Evolutionary conservation across 2,797 vertebrate genomes (phyloP).

Genomic region (Columba guinea): DNA sequence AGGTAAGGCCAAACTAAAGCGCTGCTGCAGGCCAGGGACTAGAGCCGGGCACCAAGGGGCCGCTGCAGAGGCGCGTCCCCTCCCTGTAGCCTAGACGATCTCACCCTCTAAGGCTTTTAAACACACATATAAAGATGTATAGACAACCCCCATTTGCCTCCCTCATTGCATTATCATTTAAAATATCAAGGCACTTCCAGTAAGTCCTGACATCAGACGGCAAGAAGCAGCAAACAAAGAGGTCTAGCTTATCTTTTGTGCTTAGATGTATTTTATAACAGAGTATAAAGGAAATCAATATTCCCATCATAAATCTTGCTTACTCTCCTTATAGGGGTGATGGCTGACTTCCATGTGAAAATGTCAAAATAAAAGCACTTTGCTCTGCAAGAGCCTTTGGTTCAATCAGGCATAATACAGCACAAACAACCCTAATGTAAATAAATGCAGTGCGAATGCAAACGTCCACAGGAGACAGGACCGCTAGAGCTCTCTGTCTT

Average conservation of each 20-base stretch:
- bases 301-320: slow-evolving; percentile 67
- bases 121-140: neutral
- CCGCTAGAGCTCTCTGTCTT: neutral
- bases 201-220: slow-evolving; percentile 39
- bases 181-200: slow-evolving; percentile 43
- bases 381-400: slow-evolving; percentile 51
- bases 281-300: slow-evolving; percentile 72
- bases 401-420: slow-evolving; percentile 58
- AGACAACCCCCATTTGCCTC: neutral
- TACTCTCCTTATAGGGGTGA: slow-evolving; percentile 50
- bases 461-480: neutral
- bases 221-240: slow-evolving; percentile 60
- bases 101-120: neutral
- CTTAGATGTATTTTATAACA: slow-evolving; percentile 63
- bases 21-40: neutral
- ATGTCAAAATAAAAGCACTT: slow-evolving; percentile 65
- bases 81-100: neutral
- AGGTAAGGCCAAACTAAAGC: neutral
- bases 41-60: neutral
- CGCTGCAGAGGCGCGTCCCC: neutral
- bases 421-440: slow-evolving; percentile 53
- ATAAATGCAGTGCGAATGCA: slow-evolving; percentile 25
- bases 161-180: slow-evolving; percentile 10
- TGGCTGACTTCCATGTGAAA: slow-evolving; percentile 59
- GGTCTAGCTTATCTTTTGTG: slow-evolving; percentile 48